Percentiles rank a stretch among this genome's conserved stretches.
phyloP scores from a whole-genome alignment of 2,797 vertebrate genomes.

The Streptopelia turtur region DNA sequence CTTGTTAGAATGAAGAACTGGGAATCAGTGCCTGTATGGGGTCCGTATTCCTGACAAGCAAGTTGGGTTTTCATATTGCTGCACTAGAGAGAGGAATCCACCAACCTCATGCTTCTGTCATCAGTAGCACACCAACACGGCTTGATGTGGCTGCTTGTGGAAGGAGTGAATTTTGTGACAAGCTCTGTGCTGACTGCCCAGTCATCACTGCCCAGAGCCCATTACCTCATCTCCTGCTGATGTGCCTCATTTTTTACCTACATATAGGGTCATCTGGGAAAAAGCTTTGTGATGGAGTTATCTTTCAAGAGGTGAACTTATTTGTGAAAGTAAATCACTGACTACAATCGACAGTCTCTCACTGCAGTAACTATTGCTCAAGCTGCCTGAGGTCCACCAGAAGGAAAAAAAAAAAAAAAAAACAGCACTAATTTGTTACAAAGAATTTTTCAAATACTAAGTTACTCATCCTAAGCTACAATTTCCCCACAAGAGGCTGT shows the following conservation, averaged over 20 bases:
- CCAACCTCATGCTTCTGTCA: background rate
- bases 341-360: background rate
- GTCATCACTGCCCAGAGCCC: background rate
- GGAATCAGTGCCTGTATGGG: background rate
- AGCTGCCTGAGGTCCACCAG: background rate
- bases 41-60: background rate
- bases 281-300: background rate
- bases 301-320: background rate
- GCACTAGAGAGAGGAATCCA: background rate
- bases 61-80: background rate
- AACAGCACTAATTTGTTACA: background rate
- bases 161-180: background rate
- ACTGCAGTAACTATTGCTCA: background rate
- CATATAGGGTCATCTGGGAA: background rate
- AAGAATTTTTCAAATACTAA: background rate
- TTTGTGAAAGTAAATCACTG: background rate
- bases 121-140: background rate
- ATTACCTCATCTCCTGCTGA: background rate
- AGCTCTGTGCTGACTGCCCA: background rate
- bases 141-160: accelerated
- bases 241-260: background rate
- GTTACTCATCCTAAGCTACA: background rate
- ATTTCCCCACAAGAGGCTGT: background rate
- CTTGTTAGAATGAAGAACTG: background rate
- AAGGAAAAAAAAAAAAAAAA: background rate